These are phyloP conservation scores for Cuculus canorus DNA, from an alignment of 2,797 vertebrate genomes.

Conservation along the genomic window DNA sequence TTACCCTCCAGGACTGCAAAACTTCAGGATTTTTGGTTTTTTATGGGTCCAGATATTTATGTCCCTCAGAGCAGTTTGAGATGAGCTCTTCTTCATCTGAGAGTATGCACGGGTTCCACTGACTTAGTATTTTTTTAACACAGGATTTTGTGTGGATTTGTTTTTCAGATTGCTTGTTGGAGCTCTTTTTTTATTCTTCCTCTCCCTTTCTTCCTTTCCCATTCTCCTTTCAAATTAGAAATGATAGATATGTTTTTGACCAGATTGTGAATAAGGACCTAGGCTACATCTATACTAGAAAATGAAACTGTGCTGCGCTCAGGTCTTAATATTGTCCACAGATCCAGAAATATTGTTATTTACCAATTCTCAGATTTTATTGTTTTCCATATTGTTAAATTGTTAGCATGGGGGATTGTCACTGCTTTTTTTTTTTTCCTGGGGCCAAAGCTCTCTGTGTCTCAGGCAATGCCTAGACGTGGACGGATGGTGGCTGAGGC, in stretches of 20 bases:
- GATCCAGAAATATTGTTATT: neutral
- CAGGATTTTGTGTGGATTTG: neutral
- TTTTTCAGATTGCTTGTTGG: neutral
- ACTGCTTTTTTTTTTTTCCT: neutral
- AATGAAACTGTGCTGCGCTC: neutral
- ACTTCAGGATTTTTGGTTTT: neutral
- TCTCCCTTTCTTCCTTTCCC: neutral
- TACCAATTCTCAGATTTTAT: neutral
- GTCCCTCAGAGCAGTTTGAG: neutral
- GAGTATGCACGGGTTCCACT: neutral
- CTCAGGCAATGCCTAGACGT: neutral
- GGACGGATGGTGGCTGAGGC: neutral
- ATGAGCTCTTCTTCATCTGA: neutral
- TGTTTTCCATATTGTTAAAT: neutral
- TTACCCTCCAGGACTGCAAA: neutral
- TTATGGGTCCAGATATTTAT: neutral
- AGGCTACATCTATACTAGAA: neutral
- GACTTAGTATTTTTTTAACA: neutral
- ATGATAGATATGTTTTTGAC: neutral
- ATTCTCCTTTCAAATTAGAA: neutral
- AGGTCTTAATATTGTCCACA: neutral
- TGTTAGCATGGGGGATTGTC: neutral
- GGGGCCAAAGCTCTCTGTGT: neutral
- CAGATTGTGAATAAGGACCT: neutral
- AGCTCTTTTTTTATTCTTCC: neutral